phyloP scores from a whole-genome alignment of 2,797 vertebrate genomes.

The Arctocebus calabarensis region DNA sequence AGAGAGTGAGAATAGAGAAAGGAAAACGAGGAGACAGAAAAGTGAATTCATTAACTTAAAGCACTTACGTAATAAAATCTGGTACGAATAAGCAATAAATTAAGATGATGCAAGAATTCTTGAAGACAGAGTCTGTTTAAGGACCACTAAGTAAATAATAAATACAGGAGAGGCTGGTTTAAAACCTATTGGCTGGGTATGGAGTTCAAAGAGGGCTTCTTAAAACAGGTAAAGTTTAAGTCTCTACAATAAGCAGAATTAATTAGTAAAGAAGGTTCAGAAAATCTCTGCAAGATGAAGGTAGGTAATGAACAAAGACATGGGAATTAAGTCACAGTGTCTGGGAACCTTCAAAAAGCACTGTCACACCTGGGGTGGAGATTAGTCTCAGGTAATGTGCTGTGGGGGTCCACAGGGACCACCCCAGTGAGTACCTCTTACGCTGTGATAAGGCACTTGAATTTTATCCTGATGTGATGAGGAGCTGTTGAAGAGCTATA shows the following conservation, averaged over 20 bases:
- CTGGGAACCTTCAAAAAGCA: background rate
- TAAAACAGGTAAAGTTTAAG: background rate
- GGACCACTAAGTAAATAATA: background rate
- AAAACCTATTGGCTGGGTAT: background rate
- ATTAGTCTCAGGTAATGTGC: fast-evolving
- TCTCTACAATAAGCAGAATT: background rate
- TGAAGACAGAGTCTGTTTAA: background rate
- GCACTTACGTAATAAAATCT: background rate
- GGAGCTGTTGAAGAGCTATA: background rate
- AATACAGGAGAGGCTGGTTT: background rate
- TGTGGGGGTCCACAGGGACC: too few species aligned
- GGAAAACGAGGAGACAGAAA: background rate
- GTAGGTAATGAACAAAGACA: background rate
- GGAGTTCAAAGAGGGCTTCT: background rate
- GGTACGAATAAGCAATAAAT: background rate
- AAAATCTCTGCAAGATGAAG: background rate
- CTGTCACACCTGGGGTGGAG: background rate
- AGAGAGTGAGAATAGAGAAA: background rate
- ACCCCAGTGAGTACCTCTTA: background rate
- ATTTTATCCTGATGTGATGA: background rate
- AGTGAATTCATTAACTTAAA: background rate
- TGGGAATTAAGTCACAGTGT: background rate
- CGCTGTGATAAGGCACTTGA: background rate
- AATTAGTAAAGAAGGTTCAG: background rate
- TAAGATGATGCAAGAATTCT: background rate